Base-by-base conservation (phyloP, 2,888 invertebrate genomes). In the Patella pellucida region DNA sequence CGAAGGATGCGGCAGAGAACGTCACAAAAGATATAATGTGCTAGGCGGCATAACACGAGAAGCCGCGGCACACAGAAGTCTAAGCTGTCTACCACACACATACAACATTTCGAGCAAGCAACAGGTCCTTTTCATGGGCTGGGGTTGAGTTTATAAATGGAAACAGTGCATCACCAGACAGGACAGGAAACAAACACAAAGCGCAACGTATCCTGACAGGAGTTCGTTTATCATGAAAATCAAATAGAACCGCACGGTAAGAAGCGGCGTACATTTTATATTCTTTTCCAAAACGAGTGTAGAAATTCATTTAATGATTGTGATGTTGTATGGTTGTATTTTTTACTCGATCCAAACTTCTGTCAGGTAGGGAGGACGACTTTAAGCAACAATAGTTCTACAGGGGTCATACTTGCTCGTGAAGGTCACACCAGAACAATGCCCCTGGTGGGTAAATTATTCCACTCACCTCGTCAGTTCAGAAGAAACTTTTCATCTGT, bases 401-500 rank as follows among this genome's bases (percentile, higher is more conserved):
- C 62, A 62, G 62, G 62, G 62, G 62, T 62, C 62, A 62, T 31
- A 72, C 73, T 78, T 76, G 76, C 76, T 78, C 80, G 79, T 82
- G 77, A 78, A 76, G 79, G 82, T 84, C 84, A 85, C 85, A 85
- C 85, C 85, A 84, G 79, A 74, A 75, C 72, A 76, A 79, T 76
- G 76, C 77, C 79, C 79, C 76, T 77, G 76, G 74, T 74, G 74
- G 74, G 71, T 72, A 74, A 76, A 74, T 77, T 62, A 79, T 76
- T 79, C 82, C 78, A 83, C 84, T 82, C 81, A 81, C 83, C 83
- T 81, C 79, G 51, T 54, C 81, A 84, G 78, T 85, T 82, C 78
- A 85, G 85, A 69, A 85, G 84, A 79, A 85, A 84, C 69, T 79
- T 83, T 79, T 85, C 84, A 83, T 85, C 85, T 85, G 84, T 73